Evolutionary conservation across 2,797 vertebrate species (phyloP).

Genomic region (Pelobates cultripes): DNA sequence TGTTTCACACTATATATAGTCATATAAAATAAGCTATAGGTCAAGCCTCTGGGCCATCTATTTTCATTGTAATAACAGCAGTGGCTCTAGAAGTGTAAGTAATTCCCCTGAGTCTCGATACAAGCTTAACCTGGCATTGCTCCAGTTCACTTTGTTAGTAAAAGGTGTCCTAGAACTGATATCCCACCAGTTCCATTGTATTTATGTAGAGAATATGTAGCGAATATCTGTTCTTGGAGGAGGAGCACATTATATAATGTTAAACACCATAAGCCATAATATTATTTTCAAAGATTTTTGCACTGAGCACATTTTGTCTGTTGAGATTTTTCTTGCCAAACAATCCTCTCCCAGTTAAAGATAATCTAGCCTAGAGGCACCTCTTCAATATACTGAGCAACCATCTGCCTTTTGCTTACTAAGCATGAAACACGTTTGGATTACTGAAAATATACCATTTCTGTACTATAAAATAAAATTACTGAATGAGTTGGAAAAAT

Average conservation of each 20-base stretch:
- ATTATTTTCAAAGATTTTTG: slow-evolving; percentile 1
- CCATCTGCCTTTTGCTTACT: background rate
- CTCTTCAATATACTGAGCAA: background rate
- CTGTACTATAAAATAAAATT: background rate
- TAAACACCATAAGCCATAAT: background rate
- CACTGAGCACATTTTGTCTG: background rate
- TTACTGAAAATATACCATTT: background rate
- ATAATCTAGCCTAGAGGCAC: background rate
- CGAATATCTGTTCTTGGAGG: background rate
- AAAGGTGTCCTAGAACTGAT: background rate
- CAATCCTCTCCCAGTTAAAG: background rate
- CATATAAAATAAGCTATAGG: background rate
- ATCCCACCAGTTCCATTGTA: background rate
- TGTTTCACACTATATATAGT: background rate
- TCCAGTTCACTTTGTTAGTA: background rate
- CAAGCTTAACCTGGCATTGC: background rate
- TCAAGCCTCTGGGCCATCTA: background rate
- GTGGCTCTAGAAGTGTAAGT: background rate
- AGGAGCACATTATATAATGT: background rate
- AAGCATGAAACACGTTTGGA: background rate
- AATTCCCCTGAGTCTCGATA: background rate
- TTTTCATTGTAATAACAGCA: background rate
- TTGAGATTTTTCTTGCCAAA: background rate
- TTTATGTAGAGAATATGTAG: background rate
- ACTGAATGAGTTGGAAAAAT: background rate